Evolutionary conservation across 2,113 vertebrate genomes (phyloP).

Genomic region (Hypanus sabinus): DNA sequence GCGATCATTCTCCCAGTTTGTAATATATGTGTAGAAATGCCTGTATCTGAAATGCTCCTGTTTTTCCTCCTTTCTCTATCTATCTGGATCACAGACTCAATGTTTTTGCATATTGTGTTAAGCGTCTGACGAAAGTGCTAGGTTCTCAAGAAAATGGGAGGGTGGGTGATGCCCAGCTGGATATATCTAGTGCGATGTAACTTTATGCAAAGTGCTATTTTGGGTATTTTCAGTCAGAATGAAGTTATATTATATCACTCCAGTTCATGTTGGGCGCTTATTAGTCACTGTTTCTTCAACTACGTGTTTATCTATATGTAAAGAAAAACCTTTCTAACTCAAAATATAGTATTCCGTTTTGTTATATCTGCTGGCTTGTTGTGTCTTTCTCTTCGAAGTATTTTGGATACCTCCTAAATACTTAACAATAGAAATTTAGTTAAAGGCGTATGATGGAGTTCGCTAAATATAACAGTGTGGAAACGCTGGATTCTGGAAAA

Average conservation of each 20-base stretch:
- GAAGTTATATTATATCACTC: constrained; percentile 55
- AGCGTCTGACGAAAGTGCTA: constrained; percentile 63
- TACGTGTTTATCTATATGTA: constrained; percentile 88
- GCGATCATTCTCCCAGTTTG: constrained; percentile 96
- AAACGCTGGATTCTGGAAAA: background rate
- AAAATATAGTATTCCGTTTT: constrained; percentile 93
- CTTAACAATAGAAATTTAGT: background rate
- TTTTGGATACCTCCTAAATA: background rate
- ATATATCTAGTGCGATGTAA: constrained; percentile 62
- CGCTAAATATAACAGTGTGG: background rate
- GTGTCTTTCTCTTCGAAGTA: constrained; percentile 54
- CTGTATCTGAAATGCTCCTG: constrained; percentile 86
- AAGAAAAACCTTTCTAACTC: constrained; percentile 78
- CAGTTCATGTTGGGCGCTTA: constrained; percentile 76
- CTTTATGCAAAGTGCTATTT: constrained; percentile 78
- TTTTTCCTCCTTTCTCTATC: constrained; percentile 55
- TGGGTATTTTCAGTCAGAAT: constrained; percentile 70
- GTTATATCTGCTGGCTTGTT: constrained; percentile 66
- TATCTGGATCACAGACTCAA: constrained; percentile 72
- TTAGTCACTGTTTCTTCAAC: constrained; percentile 76
- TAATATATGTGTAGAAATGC: constrained; percentile 99
- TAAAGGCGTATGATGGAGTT: background rate
- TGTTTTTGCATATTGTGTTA: constrained; percentile 80
- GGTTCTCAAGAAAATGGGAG: constrained; percentile 46
- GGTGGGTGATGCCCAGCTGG: constrained; percentile 39